These are phyloP conservation scores for Sebastes diaconus DNA, from an alignment of 2,797 vertebrate genomes.

Conservation along the genomic window DNA sequence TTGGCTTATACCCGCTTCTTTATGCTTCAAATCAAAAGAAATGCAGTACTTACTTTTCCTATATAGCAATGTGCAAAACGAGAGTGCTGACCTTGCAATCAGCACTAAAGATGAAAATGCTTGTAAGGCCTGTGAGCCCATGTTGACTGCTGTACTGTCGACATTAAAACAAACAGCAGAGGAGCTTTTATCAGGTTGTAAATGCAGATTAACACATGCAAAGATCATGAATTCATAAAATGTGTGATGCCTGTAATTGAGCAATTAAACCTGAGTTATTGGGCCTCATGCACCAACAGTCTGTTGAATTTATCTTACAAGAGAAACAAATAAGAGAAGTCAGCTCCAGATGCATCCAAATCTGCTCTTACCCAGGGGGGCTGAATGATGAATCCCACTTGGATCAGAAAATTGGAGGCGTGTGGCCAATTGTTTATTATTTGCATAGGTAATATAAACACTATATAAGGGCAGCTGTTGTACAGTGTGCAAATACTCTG, in stretches of 20 bases:
- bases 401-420: background rate
- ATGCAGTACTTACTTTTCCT: background rate
- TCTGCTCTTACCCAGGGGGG: background rate
- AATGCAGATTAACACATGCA: background rate
- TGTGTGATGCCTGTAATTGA: background rate
- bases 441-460: background rate
- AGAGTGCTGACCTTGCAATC: background rate
- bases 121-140: background rate
- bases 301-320: background rate
- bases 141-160: background rate
- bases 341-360: background rate
- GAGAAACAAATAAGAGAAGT: background rate
- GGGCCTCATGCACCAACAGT: background rate
- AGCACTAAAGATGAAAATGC: background rate
- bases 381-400: background rate
- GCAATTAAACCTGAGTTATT: background rate
- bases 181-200: background rate
- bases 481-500: accelerated
- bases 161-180: background rate
- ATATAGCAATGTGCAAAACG: background rate
- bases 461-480: background rate
- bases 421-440: background rate
- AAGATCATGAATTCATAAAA: background rate
- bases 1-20: background rate
- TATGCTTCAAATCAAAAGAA: background rate